A percentile compares a stretch with the other conserved stretches of the same genome.
phyloP scores from a whole-genome alignment of 2,797 vertebrate species.

The Gymnoscopelus braueri region DNA sequence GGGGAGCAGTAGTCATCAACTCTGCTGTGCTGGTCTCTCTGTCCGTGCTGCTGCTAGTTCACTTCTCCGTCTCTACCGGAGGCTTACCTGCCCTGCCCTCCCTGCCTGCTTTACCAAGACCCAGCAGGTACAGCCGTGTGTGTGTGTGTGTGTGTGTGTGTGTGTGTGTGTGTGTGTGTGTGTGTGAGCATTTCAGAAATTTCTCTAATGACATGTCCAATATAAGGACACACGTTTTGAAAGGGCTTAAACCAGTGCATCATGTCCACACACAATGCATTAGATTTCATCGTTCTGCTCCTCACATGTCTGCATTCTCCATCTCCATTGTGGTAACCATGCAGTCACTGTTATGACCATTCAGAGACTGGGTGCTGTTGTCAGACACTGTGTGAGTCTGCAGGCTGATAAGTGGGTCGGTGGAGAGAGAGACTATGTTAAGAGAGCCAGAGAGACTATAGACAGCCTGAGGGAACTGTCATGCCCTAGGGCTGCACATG shows the following conservation, averaged over 20 bases:
- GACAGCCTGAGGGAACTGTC: neutral
- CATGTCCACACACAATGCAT: no score
- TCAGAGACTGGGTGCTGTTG: slow-evolving; percentile 42
- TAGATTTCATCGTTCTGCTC: no score
- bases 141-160: neutral
- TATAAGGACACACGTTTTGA: no score
- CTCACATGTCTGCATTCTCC: neutral
- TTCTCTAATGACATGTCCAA: no score
- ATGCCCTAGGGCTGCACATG: neutral
- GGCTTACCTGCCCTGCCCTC: slow-evolving; percentile 85
- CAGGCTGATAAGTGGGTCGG: slow-evolving; percentile 59
- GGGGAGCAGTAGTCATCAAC: slow-evolving; percentile 99
- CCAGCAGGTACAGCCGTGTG: slow-evolving; percentile 86
- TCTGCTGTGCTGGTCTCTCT: slow-evolving; percentile 97
- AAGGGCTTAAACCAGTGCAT: no score
- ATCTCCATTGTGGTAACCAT: neutral
- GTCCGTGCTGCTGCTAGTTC: slow-evolving; percentile 96
- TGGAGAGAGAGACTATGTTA: slow-evolving; percentile 18
- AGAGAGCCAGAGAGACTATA: slow-evolving; percentile 16
- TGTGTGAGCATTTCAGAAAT: no score
- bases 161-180: neutral
- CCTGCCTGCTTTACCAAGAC: slow-evolving; percentile 89
- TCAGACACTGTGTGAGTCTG: slow-evolving; percentile 36
- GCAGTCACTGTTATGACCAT: slow-evolving; percentile 37
- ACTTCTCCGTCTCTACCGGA: slow-evolving; percentile 95